Percentiles rank a stretch among this genome's conserved stretches.
phyloP scores from a whole-genome alignment of 2,888 invertebrate species.

The Lasiommata megera region DNA sequence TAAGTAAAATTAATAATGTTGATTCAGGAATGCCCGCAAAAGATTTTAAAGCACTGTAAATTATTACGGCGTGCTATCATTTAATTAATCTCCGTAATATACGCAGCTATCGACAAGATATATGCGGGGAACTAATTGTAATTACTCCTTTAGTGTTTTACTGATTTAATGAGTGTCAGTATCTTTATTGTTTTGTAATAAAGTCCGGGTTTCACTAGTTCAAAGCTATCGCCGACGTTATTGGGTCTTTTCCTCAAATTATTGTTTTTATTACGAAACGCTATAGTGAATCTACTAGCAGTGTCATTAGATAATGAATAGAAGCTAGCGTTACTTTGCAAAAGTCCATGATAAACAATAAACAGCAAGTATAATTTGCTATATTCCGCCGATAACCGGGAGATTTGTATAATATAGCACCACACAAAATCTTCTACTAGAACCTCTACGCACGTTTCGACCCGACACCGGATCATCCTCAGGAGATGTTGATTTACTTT shows the following conservation, averaged over 20 bases:
- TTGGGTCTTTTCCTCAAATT: not conserved
- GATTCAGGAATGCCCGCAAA: constrained; percentile 35
- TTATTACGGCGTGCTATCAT: constrained; percentile 55
- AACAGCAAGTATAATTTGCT: no score
- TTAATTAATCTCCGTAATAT: constrained; percentile 62
- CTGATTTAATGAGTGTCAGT: constrained; percentile 22
- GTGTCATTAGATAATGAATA: no score
- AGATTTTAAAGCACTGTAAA: constrained; percentile 49
- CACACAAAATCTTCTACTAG: no score
- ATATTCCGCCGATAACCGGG: no score
- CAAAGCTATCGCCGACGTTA: not conserved
- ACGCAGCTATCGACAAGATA: constrained; percentile 53
- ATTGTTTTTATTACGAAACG: not conserved
- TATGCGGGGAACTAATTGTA: constrained; percentile 53
- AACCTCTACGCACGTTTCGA: no score
- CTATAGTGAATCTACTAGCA: no score
- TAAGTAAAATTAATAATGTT: constrained; percentile 40
- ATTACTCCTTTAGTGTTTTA: constrained; percentile 43
- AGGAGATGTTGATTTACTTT: no score
- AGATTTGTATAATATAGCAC: no score
- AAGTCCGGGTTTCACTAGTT: constrained; percentile 12
- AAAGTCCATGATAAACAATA: no score
- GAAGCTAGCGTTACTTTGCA: no score
- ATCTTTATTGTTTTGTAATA: constrained; percentile 29
- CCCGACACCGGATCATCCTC: no score